Evolutionary conservation across 1,140 invertebrate species (phyloP).

Genomic region (Trichonephila inaurata): DNA sequence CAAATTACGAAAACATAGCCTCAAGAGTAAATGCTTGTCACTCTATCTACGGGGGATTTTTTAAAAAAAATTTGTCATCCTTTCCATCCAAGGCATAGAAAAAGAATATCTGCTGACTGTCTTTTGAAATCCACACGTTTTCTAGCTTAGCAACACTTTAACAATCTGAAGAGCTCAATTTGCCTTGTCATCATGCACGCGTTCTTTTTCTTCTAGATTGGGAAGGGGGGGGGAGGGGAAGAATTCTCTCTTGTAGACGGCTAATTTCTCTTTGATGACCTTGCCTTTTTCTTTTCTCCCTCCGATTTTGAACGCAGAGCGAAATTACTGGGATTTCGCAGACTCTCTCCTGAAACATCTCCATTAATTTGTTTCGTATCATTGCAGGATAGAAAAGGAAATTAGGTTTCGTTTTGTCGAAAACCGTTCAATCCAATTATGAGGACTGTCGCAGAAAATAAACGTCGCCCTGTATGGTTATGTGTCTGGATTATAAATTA

Average conservation of each 20-base stretch:
- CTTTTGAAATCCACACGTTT: not conserved
- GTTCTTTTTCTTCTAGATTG: not conserved
- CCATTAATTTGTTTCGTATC: not conserved
- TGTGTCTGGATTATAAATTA: too few relatives aligned
- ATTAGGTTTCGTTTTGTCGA: not conserved
- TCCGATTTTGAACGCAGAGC: not conserved
- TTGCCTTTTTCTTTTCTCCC: not conserved
- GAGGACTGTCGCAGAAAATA: not conserved
- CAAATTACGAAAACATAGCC: not conserved
- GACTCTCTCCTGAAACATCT: not conserved
- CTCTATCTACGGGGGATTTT: too few relatives aligned
- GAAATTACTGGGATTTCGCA: not conserved
- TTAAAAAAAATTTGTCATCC: not conserved
- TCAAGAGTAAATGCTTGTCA: not conserved
- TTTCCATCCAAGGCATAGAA: not conserved
- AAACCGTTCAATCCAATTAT: not conserved
- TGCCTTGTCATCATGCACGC: not conserved
- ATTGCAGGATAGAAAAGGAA: not conserved
- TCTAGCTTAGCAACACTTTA: not conserved
- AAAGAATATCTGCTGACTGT: not conserved
- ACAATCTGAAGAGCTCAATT: slow-evolving; percentile 7
- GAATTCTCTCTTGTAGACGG: not conserved
- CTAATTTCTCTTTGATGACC: not conserved
- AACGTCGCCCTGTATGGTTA: not conserved
- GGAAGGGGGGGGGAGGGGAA: too few relatives aligned